These are phyloP conservation scores for Zosterops pallidus DNA, from an alignment of 2,113 vertebrate genomes.

Conservation along the genomic window DNA sequence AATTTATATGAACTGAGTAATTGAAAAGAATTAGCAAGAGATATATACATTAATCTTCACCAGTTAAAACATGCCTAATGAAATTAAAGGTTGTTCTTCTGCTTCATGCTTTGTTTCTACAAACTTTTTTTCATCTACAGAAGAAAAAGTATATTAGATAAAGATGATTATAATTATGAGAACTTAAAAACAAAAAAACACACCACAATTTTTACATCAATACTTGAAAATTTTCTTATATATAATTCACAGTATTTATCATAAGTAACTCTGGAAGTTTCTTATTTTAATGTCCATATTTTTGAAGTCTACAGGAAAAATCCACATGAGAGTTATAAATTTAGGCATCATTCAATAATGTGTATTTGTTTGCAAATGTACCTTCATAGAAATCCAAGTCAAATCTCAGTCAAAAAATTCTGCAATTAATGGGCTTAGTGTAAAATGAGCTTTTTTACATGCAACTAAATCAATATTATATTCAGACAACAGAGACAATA, in stretches of 20 bases:
- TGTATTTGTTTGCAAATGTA: neutral
- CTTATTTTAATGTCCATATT: neutral
- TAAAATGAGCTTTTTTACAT: neutral
- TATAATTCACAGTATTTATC: neutral
- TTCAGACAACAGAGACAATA: neutral
- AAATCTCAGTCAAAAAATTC: neutral
- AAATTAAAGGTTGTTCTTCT: constrained; percentile 77
- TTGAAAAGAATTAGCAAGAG: constrained; percentile 87
- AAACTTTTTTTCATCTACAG: constrained; percentile 67
- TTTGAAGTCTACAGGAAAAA: neutral
- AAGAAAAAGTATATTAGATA: constrained; percentile 1
- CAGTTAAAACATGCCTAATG: constrained; percentile 85
- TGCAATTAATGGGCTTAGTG: neutral
- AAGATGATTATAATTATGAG: neutral
- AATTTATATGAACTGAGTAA: constrained; percentile 87
- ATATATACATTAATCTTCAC: constrained; percentile 89
- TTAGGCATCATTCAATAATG: neutral
- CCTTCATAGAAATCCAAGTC: neutral
- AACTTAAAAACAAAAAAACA: neutral
- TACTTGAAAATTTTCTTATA: neutral
- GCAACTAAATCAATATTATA: neutral
- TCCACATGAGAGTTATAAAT: neutral
- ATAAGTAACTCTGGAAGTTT: neutral
- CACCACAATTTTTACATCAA: neutral
- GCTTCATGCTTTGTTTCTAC: constrained; percentile 55